Base-by-base conservation (phyloP, 2,888 invertebrate genomes). In the Craniophora ligustri region DNA sequence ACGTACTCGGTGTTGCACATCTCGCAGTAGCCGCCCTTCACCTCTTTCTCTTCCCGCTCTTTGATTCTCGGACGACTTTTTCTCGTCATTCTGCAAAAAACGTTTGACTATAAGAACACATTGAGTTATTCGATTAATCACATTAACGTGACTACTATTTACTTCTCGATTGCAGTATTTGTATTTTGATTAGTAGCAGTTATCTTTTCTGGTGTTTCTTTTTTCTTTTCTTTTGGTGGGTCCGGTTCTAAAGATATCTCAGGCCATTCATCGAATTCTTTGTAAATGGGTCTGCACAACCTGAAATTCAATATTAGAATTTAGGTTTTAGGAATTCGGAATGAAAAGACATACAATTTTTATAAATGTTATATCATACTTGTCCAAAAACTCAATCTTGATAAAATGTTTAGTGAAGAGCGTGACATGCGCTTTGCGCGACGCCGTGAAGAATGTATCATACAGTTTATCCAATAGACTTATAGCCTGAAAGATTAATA, bases 1-100 rank as follows among this genome's bases (percentile, higher is more conserved):
- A 94, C 94, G 85, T 96, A 97, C 75, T 96, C 96, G 40, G 95
- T 89, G 80, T 96, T 96, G 86, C 97, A 97, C 85, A 97, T 96
- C 89, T 97, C 97, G 90, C 97, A 97, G 80, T 96, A 97, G 13
- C 97, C 97, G 34, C 94, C 94, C 53, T 88, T 88, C 28, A 76
- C 76, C 59, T 91, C 92, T 59, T 87, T 88, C 46, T 91, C 91
- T 48, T 90, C 88, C 40, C 83, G 87, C 48, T 93, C 93, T 59
- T 92, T 92, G 45, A 91, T 85, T 38, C 92, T 85, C 5, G 91
- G 91, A 10, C 92, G 86, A 73, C 89, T 91, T 76, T 94, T 94
- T 69, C 94, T 89, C 57, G 94, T 94, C 94, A 95, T 95, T 87
- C 94, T 95, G 86, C 63, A 76, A 89, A 76, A 11, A 39, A 6